A percentile compares a stretch with the other conserved stretches of the same genome.
phyloP scores from a whole-genome alignment of 2,113 vertebrate genomes.

The Corydoras maculifer region DNA sequence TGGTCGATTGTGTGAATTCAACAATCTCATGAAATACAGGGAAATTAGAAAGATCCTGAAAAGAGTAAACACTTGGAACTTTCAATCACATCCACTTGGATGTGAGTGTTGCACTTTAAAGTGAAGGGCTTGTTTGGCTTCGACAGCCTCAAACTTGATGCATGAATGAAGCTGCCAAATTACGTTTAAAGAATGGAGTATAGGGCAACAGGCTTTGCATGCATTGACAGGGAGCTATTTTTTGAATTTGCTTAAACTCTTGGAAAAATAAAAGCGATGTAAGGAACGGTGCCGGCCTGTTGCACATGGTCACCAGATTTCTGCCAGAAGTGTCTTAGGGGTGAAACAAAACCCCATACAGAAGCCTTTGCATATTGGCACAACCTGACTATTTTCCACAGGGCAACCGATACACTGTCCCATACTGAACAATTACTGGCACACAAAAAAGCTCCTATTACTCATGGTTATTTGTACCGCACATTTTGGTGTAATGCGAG shows the following conservation, averaged over 20 bases:
- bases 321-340: slow-evolving; percentile 38
- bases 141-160: slow-evolving; percentile 33
- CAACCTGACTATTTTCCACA: neutral
- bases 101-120: slow-evolving; percentile 40
- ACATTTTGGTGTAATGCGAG: neutral
- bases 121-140: slow-evolving; percentile 40
- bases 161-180: slow-evolving; percentile 34
- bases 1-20: neutral
- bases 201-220: slow-evolving; percentile 39
- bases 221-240: slow-evolving; percentile 38
- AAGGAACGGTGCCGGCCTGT: slow-evolving; percentile 40
- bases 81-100: slow-evolving; percentile 36
- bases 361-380: slow-evolving; percentile 41
- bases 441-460: neutral
- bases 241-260: slow-evolving; percentile 40
- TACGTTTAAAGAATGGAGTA: slow-evolving; percentile 30
- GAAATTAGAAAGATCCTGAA: slow-evolving; percentile 31
- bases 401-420: no score
- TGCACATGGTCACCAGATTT: slow-evolving; percentile 38
- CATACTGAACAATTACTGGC: no score
- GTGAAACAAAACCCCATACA: slow-evolving; percentile 41
- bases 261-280: slow-evolving; percentile 38
- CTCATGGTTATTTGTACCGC: no score
- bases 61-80: slow-evolving; percentile 41
- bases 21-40: slow-evolving; percentile 27